Conservation (phyloP, 2,888 invertebrate species). For the Poecilobothrus nobilitatus region DNA sequence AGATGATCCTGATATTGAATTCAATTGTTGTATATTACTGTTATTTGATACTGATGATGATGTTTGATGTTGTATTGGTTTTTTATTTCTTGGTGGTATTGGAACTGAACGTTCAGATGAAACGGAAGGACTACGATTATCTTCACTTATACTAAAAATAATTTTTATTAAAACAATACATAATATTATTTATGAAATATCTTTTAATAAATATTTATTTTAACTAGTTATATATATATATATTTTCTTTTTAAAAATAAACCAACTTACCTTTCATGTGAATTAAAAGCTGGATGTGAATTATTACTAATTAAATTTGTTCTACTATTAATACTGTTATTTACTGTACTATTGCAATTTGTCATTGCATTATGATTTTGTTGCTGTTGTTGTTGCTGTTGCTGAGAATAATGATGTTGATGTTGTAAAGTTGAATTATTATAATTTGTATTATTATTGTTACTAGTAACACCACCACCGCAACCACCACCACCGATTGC, state of each 20-base stretch:
- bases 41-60: constrained; percentile 18
- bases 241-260: not conserved
- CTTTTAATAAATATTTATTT: not conserved
- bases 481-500: constrained; percentile 3
- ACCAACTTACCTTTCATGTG: constrained; percentile 30
- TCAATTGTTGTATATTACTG: not conserved
- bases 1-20: not conserved
- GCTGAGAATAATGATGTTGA: constrained; percentile 20
- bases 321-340: constrained; percentile 15
- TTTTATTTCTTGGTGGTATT: constrained; percentile 37
- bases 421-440: constrained; percentile 13
- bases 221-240: no score
- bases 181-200: not conserved
- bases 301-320: constrained; percentile 23
- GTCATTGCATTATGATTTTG: constrained; percentile 20
- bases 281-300: constrained; percentile 26
- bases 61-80: constrained; percentile 23
- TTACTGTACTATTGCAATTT: constrained; percentile 17
- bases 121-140: constrained; percentile 36
- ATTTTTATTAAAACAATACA: constrained; percentile 9
- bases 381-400: constrained; percentile 17
- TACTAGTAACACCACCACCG: constrained; percentile 18
- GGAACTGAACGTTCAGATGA: constrained; percentile 35
- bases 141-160: constrained; percentile 27
- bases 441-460: constrained; percentile 23